Conservation (phyloP, 2,113 vertebrate species). For the Prinia subflava region DNA sequence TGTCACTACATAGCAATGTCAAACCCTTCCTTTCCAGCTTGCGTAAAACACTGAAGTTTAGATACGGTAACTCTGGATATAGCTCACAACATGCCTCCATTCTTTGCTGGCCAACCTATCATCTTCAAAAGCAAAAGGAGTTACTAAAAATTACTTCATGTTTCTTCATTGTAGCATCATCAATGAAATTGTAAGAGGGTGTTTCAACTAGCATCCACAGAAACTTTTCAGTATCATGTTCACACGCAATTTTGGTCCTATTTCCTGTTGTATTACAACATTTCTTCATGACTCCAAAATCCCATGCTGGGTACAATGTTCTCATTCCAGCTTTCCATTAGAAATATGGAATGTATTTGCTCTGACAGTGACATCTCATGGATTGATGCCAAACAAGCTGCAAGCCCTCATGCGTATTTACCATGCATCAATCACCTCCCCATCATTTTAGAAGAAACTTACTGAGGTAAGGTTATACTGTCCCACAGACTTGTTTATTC, state of each 20-base stretch:
- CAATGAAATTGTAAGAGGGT: neutral
- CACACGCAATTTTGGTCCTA: neutral
- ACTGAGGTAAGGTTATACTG: neutral
- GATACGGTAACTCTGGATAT: neutral
- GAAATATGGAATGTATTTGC: neutral
- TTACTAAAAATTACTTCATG: neutral
- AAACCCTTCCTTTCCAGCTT: neutral
- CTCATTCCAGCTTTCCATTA: neutral
- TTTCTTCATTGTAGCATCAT: neutral
- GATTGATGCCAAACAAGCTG: neutral
- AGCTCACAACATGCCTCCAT: neutral
- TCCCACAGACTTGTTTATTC: neutral
- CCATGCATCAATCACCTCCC: neutral
- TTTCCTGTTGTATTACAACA: neutral
- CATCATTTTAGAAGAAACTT: neutral
- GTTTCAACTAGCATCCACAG: neutral
- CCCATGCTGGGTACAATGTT: fast-evolving
- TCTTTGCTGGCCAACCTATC: neutral
- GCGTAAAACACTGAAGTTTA: neutral
- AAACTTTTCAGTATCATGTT: neutral
- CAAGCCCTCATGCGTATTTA: neutral
- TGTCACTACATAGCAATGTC: neutral
- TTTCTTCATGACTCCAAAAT: neutral
- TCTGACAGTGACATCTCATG: neutral
- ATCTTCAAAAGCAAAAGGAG: neutral